A percentile compares a stretch with the other conserved stretches of the same genome.
Conservation (phyloP, 2,113 vertebrate species). For the Platycercus adscitus region DNA sequence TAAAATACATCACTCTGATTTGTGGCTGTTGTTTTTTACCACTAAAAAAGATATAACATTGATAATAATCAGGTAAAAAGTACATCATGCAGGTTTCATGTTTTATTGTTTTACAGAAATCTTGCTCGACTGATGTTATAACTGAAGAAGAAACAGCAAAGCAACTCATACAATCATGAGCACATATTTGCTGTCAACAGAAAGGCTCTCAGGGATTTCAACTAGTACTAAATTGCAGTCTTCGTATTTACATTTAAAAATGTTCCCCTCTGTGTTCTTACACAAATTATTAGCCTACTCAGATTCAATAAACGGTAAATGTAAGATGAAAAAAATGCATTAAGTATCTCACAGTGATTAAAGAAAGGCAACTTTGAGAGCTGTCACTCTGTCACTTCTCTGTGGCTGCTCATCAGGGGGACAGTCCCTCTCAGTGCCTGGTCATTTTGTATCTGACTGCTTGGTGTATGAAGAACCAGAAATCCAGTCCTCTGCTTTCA, state of each 20-base stretch:
- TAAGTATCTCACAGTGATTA: not conserved
- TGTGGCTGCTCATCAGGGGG: not conserved
- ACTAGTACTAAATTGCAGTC: not conserved
- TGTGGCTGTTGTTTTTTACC: not conserved
- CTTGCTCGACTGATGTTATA: not conserved
- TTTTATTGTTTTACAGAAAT: not conserved
- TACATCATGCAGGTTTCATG: not conserved
- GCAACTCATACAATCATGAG: not conserved
- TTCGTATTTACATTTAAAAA: conserved; percentile 40
- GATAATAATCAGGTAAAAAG: not conserved
- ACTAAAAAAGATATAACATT: not conserved
- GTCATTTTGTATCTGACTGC: not conserved
- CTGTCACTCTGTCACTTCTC: not conserved
- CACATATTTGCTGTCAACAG: not conserved
- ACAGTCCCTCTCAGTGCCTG: not conserved
- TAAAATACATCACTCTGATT: not conserved
- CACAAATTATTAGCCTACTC: conserved; percentile 22
- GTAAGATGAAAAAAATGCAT: not conserved
- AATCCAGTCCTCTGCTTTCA: not conserved
- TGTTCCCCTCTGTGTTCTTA: conserved; percentile 6
- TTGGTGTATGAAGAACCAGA: not conserved
- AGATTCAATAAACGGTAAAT: not conserved
- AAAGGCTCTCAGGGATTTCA: not conserved
- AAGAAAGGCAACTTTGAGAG: not conserved
- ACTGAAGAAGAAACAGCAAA: not conserved